Evolutionary conservation across 2,888 invertebrate genomes (phyloP), one percentile per base, ranked within the genome.

Genomic region (Dendrolimus pini): DNA sequence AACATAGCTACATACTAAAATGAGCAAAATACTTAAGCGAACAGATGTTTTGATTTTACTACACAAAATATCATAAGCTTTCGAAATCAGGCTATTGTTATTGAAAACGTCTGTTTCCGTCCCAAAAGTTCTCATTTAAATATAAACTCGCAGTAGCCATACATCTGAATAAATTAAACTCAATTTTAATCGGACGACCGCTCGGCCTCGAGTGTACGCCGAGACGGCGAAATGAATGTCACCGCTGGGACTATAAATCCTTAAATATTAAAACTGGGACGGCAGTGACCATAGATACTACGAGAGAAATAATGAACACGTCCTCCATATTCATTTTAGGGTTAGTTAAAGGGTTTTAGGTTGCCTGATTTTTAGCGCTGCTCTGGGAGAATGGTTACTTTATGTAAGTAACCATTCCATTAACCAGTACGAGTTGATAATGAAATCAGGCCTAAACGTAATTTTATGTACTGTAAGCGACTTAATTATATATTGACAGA

Each of bases 171-270:
- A 47, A 47, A 47, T 47, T 12, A 47, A 47, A 47, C 47, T 47
- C 47, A 47, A 10, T 47, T 47, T 47, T 9, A 47, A 10, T 47
- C 12, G 47, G 12, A 6, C 47, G 47, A 47, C 9, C 47, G 47
- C 47, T 47, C 12, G 47, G 47, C 47, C 47, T 47, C 9, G 47
- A 47, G 47, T 47, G 12, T 47, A 12, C 12, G 9, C 12, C 9
- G 9, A 47, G 12, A 47, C 70, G 75, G 71, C 69, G 69, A 82
- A 85, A 86, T 84, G 80, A 82, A 86, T 85, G 82, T 82, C 75
- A 72, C 86, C 83, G 12, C 47, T 47, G 74, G 74, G 75, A 71
- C 71, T 62, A 76, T 77, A 77, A 76, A 76, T 75, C 72, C 66
- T 73, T 69, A 73, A 74, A 75, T 76, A 76, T 77, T 77, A 77